Base-by-base conservation (phyloP, 64 coral and sea anemone genomes). In the Catalaphyllia jardinei region DNA sequence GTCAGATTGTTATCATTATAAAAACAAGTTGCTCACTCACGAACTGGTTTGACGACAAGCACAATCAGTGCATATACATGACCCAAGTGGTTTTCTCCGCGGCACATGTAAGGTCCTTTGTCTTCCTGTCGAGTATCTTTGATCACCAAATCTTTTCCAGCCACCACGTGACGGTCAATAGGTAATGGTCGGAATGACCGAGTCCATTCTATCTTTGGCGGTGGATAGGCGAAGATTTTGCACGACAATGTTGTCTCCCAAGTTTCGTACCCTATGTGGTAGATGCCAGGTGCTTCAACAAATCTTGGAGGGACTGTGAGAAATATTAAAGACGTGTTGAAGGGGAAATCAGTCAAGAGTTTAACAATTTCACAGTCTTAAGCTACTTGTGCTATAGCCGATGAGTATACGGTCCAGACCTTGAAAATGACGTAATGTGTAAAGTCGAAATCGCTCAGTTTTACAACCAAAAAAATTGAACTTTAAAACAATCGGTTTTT, bases 221-320 rank as follows among this genome's bases (percentile, higher is more conserved):
- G 13, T 0, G 94, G 94, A 78, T 62, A 95, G 1, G 86, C 94
- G 29, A 95, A 95, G 25, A 95, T 95, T 4, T 89, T 51, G 60
- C 94, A 95, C 4, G 94, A 78, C 42, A 95, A 20, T 8, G 94
- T 95, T 5, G 89, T 95, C 29, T 95, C 89, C 94, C 94, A 95
- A 15, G 59, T 85, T 52, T 92, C 86, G 31, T 92, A 95, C 2
- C 89, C 94, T 6, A 67, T 61, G 16, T 85, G 89, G 28, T 95
- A 95, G 20, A 89, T 64, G 4, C 38, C 86, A 15, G 89, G 90
- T 24, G 78, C 72, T 29, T 73, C 16, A 5, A 83, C 79, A 75
- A 95, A 95, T 10, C 94, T 86, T 3, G 94, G 94, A n/a, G 80
- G 72, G 27, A 95, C 94, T 95, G 89, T 50, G 69, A 76, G 61